Percentiles rank a stretch among this genome's conserved stretches.
phyloP scores from a whole-genome alignment of 2,888 invertebrate species.

The Hemithea aestivaria region DNA sequence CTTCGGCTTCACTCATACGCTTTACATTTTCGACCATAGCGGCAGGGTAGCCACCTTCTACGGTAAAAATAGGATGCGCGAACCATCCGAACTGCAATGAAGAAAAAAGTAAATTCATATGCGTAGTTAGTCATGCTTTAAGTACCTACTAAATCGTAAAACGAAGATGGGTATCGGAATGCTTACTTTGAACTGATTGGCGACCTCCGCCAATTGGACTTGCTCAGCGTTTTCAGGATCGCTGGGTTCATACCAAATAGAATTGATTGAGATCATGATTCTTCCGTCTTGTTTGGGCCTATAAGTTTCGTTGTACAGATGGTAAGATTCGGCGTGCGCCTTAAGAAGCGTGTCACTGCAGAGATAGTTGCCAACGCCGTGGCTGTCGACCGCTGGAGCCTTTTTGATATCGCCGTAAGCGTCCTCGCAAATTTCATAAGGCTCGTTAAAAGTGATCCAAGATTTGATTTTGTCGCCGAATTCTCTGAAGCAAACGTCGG shows the following conservation, averaged over 20 bases:
- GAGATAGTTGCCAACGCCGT: slow-evolving; percentile 81
- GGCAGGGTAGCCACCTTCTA: slow-evolving; percentile 69
- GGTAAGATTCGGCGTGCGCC: slow-evolving; percentile 83
- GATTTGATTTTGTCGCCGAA: slow-evolving; percentile 80
- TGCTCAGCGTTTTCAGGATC: slow-evolving; percentile 62
- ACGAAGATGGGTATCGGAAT: too few relatives aligned
- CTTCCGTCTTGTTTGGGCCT: slow-evolving; percentile 74
- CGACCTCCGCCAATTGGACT: slow-evolving; percentile 66
- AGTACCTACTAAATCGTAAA: too few relatives aligned
- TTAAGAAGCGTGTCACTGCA: slow-evolving; percentile 82
- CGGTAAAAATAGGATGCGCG: slow-evolving; percentile 73
- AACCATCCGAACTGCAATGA: slow-evolving; percentile 73
- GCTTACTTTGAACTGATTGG: slow-evolving; percentile 72
- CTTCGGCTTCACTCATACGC: slow-evolving; percentile 61
- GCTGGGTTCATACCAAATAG: slow-evolving; percentile 75
- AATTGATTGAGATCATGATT: slow-evolving; percentile 75
- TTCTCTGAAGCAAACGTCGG: slow-evolving; percentile 72
- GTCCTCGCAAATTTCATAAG: slow-evolving; percentile 74
- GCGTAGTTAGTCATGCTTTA: too few relatives aligned
- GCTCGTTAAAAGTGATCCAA: slow-evolving; percentile 87
- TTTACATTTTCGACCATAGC: slow-evolving; percentile 70
- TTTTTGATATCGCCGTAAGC: slow-evolving; percentile 75
- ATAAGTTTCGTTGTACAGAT: slow-evolving; percentile 81
- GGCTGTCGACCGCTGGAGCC: slow-evolving; percentile 75
- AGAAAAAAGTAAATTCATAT: too few relatives aligned